Evolutionary conservation across 2,797 vertebrate genomes (phyloP).

Genomic region (Oreortyx pictus): DNA sequence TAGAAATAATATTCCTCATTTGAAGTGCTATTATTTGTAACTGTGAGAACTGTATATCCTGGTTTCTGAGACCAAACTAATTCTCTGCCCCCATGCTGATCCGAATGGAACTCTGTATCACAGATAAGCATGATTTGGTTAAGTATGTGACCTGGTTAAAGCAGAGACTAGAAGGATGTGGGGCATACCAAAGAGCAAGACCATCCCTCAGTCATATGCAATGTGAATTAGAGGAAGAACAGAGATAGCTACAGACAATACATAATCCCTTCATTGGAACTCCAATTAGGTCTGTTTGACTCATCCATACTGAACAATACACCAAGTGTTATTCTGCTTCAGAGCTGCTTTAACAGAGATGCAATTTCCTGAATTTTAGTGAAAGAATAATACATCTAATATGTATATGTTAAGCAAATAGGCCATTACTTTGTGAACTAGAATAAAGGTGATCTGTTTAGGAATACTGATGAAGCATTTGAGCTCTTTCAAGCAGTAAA

Average conservation of each 20-base stretch:
- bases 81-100: not conserved
- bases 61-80: not conserved
- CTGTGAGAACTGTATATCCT: not conserved
- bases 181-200: not conserved
- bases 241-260: not conserved
- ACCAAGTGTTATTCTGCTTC: not conserved
- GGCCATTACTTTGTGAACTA: not conserved
- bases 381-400: not conserved
- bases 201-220: not conserved
- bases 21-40: not conserved
- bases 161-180: not conserved
- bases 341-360: not conserved
- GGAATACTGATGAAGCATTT: slow-evolving; percentile 15
- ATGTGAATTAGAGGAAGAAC: not conserved
- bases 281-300: rapidly evolving
- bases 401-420: not conserved
- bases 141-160: not conserved
- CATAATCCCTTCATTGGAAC: not conserved
- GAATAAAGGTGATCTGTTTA: not conserved
- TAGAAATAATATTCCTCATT: not conserved
- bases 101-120: rapidly evolving
- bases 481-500: not conserved
- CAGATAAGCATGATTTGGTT: not conserved
- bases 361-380: not conserved
- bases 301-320: not conserved